These are phyloP conservation scores for Eretmochelys imbricata DNA, from an alignment of 2,113 vertebrate species.

Conservation along the genomic window DNA sequence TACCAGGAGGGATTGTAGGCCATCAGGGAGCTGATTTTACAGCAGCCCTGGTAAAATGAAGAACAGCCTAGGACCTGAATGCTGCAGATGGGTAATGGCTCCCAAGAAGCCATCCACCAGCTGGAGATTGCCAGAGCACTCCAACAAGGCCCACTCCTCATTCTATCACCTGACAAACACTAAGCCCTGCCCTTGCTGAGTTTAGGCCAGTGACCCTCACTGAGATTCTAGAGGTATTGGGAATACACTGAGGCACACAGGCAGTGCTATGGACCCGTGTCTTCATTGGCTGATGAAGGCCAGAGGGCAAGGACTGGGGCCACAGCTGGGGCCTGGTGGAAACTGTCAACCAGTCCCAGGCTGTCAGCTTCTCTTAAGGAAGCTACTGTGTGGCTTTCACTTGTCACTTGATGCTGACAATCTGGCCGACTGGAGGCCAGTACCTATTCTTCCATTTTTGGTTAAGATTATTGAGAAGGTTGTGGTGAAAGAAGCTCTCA, in stretches of 20 bases:
- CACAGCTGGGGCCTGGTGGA: not conserved
- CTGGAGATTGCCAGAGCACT: not conserved
- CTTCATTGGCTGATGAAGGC: not conserved
- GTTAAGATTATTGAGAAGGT: not conserved
- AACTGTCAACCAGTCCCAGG: not conserved
- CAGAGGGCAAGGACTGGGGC: not conserved
- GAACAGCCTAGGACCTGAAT: not conserved
- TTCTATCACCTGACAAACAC: not conserved
- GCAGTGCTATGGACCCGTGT: not conserved
- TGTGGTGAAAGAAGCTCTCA: not conserved
- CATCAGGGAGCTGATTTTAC: not conserved
- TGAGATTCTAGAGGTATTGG: not conserved
- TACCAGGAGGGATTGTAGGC: not conserved
- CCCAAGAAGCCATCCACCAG: not conserved
- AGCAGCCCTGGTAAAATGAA: not conserved
- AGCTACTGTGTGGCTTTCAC: not conserved
- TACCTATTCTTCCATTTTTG: not conserved
- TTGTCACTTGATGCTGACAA: not conserved
- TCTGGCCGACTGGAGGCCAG: not conserved
- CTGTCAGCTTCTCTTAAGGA: not conserved
- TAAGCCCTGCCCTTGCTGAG: not conserved
- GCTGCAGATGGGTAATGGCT: not conserved
- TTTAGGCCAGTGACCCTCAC: not conserved
- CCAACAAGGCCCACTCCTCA: not conserved
- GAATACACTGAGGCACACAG: not conserved